phyloP scores from a whole-genome alignment of 1,140 invertebrate genomes.

The Drosophila seguyi region DNA sequence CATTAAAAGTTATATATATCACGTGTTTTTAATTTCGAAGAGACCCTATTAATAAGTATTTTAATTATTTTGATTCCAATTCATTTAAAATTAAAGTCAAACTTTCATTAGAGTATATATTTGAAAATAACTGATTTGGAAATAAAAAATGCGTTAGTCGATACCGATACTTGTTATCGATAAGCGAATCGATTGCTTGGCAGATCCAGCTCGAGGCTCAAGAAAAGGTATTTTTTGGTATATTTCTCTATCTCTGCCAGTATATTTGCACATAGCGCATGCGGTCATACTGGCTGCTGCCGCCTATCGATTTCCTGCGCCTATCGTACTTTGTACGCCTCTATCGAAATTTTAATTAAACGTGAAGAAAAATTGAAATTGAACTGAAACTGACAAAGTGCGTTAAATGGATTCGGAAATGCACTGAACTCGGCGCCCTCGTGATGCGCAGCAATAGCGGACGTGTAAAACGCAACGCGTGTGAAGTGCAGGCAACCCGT shows the following conservation, averaged over 20 bases:
- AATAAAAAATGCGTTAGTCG: not conserved
- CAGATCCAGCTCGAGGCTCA: not conserved
- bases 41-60: not conserved
- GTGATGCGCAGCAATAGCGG: conserved; percentile 48
- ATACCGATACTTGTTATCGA: not conserved
- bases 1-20: not conserved
- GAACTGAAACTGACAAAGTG: conserved; percentile 25
- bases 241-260: not conserved
- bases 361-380: conserved; percentile 57
- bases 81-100: not conserved
- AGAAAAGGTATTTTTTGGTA: not conserved
- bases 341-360: conserved; percentile 59
- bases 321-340: conserved; percentile 23
- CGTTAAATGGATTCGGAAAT: conserved; percentile 18
- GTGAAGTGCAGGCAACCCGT: conserved; percentile 57
- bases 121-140: not conserved
- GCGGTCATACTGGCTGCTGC: not conserved
- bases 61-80: not conserved
- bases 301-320: conserved; percentile 11
- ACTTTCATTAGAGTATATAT: not conserved
- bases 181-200: not conserved
- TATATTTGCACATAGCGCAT: not conserved
- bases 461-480: conserved; percentile 60
- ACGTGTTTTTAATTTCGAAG: not conserved
- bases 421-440: conserved; percentile 22